These are phyloP conservation scores for Leptopilina myrica DNA, from an alignment of 2,888 invertebrate species.

Conservation along the genomic window DNA sequence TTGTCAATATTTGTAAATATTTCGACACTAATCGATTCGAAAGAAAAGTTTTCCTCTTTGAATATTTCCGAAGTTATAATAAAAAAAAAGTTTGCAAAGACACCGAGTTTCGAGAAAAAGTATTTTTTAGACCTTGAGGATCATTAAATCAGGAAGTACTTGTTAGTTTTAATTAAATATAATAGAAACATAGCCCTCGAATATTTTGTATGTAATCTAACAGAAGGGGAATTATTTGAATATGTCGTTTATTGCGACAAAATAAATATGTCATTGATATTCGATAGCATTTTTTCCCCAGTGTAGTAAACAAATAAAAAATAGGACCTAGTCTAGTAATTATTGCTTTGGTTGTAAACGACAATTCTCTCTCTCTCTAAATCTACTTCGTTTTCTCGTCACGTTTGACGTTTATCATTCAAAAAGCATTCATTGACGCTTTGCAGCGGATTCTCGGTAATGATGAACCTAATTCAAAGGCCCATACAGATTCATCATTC, in stretches of 20 bases:
- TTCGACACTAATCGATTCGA: too few relatives aligned
- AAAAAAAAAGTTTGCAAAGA: background rate
- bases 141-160: slow-evolving; percentile 18
- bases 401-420: slow-evolving; percentile 29
- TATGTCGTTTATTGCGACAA: too few relatives aligned
- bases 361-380: background rate
- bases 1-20: too few relatives aligned
- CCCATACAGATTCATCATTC: slow-evolving; percentile 9
- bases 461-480: slow-evolving; percentile 27
- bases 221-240: background rate
- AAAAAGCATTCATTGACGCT: slow-evolving; percentile 28
- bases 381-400: slow-evolving; percentile 5
- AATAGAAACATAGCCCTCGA: slow-evolving; percentile 10
- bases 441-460: slow-evolving; percentile 23
- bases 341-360: slow-evolving; percentile 12
- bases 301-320: background rate
- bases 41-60: too few relatives aligned
- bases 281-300: too few relatives aligned
- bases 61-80: too few relatives aligned
- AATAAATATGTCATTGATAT: too few relatives aligned
- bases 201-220: background rate
- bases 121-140: background rate
- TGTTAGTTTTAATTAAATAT: slow-evolving; percentile 22
- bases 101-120: background rate
- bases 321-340: background rate